A percentile compares a stretch with the other conserved stretches of the same genome.
phyloP scores from a whole-genome alignment of 2,888 invertebrate genomes.

The Agrotis segetum region DNA sequence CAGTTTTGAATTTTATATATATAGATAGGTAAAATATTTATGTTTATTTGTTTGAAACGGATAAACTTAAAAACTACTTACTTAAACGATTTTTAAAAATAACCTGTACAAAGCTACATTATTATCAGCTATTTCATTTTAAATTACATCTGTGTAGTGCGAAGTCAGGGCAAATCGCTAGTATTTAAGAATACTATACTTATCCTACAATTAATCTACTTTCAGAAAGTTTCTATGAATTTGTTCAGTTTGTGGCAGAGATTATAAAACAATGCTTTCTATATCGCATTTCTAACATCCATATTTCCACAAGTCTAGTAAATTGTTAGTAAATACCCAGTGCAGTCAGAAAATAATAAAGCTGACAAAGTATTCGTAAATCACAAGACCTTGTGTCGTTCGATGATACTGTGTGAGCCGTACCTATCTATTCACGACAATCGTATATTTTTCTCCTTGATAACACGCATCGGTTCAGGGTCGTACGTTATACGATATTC shows the following conservation, averaged over 20 bases:
- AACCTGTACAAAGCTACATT: too few relatives aligned
- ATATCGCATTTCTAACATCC: conserved; percentile 7
- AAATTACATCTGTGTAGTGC: too few relatives aligned
- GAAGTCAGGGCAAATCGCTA: too few relatives aligned
- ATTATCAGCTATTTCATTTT: too few relatives aligned
- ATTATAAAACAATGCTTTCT: conserved; percentile 42
- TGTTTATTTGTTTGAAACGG: too few relatives aligned
- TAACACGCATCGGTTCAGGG: conserved; percentile 75
- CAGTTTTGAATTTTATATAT: too few relatives aligned
- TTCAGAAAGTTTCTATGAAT: not conserved
- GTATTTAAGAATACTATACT: too few relatives aligned
- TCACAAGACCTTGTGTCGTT: conserved; percentile 61
- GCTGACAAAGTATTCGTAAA: conserved; percentile 53
- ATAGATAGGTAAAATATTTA: too few relatives aligned
- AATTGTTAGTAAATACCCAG: conserved; percentile 21
- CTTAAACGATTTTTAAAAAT: too few relatives aligned
- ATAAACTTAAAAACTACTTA: too few relatives aligned
- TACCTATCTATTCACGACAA: conserved; percentile 59
- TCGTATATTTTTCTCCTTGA: conserved; percentile 68
- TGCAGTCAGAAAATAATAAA: conserved; percentile 46
- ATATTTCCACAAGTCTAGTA: conserved; percentile 10
- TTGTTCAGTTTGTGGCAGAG: too few relatives aligned
- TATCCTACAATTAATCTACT: not conserved
- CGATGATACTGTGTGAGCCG: conserved; percentile 55
- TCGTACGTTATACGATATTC: conserved; percentile 63